These are phyloP conservation scores for Hydrocynus forskahlii DNA, from an alignment of 2,797 vertebrate species.

Conservation along the genomic window DNA sequence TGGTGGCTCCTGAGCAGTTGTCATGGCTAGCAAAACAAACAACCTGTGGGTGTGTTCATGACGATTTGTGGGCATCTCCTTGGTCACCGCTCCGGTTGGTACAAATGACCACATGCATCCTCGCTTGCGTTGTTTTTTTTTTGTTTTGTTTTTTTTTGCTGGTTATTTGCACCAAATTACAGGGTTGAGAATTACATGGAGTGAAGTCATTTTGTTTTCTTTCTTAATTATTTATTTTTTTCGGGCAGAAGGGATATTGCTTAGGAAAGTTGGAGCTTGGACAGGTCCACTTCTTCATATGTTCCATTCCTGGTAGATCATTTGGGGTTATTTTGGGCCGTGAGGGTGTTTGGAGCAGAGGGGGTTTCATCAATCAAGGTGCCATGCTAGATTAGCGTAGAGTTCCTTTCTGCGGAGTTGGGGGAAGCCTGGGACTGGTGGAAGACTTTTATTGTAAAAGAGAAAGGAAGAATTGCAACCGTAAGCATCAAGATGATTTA, in stretches of 20 bases:
- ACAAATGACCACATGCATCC: slow-evolving; percentile 58
- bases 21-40: slow-evolving; percentile 80
- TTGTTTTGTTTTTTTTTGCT: not conserved
- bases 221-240: slow-evolving; percentile 57
- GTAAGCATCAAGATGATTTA: slow-evolving; percentile 10
- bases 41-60: slow-evolving; percentile 68
- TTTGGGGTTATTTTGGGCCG: slow-evolving; percentile 65
- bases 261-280: slow-evolving; percentile 75
- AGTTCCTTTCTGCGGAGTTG: slow-evolving; percentile 23
- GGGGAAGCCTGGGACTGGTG: not conserved
- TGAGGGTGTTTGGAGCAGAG: slow-evolving; percentile 57
- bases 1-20: slow-evolving; percentile 69
- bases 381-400: slow-evolving; percentile 53
- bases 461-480: slow-evolving; percentile 9
- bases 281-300: slow-evolving; percentile 73
- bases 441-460: slow-evolving; percentile 16
- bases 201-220: slow-evolving; percentile 72
- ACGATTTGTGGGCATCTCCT: slow-evolving; percentile 57
- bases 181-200: slow-evolving; percentile 68
- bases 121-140: slow-evolving; percentile 6
- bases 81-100: slow-evolving; percentile 36
- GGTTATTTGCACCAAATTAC: slow-evolving; percentile 69
- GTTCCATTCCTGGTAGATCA: slow-evolving; percentile 73
- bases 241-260: slow-evolving; percentile 58
- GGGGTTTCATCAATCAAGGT: slow-evolving; percentile 66